Base-by-base conservation (phyloP, 23 tunicate species). In the Diplosoma virens region DNA sequence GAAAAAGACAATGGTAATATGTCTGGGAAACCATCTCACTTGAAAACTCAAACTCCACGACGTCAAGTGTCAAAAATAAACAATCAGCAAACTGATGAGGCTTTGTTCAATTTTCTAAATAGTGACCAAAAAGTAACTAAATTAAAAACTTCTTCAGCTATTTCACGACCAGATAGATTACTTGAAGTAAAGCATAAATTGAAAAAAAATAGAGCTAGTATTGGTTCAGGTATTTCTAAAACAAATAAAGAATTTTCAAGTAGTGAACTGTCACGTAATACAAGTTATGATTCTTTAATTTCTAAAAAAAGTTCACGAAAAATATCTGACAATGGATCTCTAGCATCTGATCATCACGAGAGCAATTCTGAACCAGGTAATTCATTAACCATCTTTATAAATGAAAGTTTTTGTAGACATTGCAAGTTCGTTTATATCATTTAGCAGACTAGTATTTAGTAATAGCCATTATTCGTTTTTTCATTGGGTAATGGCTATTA, bases 71-170 rank as follows among this genome's bases (percentile, higher is more conserved):
- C 18, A 17, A 37, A 18, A 11, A 32, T 32, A 27, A 81, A 56
- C 16, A 54, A 37, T 1, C 26, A 64, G 52, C 30, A 58, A 0
- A 30, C 78, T 0, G 97, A 90, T 55, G 97, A 77, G 56, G 97
- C 89, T 24, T 58, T 90, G 16, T 90, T 90, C 63, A 77, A 90
- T 58, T 90, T 90, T 73, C 70, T 90, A 27, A 90, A 90, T 46
- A 84, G 82, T 36, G 61, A 30, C 34, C 65, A 84, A 46, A 84
- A 84, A 56, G 28, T 76, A 30, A 3, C 76, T 3, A 77, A 73
- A 27, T 33, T 84, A 2, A 59, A 47, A 4, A 59, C 55, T 25
- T 23, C 47, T 32, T 24, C 52, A 31, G 27, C 41, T 24, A 32
- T 64, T 25, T 26, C 81, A 0, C 77, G 35, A 68, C 55, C 78